A percentile compares a stretch with the other conserved stretches of the same genome.
Conservation (phyloP, 2,797 vertebrate genomes). For the Enteromius afrohamiltoni region DNA sequence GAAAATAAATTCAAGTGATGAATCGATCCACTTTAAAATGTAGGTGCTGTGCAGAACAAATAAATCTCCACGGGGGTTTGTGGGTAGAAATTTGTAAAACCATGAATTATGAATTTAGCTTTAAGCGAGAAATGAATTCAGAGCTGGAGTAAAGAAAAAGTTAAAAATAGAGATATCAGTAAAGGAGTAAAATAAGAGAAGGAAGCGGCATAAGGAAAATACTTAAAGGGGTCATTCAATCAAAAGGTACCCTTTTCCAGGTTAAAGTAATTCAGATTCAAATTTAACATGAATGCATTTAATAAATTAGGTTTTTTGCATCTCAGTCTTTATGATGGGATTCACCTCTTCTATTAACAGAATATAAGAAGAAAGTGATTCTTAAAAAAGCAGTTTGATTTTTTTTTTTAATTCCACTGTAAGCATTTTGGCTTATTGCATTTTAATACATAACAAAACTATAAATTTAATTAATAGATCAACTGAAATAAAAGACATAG, state of each 20-base stretch:
- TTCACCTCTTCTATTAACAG: background rate
- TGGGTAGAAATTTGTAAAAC: conserved; percentile 66
- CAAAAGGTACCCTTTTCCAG: background rate
- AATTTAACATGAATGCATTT: background rate
- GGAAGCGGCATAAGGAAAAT: conserved; percentile 29
- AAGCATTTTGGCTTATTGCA: background rate
- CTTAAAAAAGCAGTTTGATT: background rate
- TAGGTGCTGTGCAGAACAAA: conserved; percentile 76
- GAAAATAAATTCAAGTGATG: conserved; percentile 75
- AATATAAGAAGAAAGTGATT: background rate
- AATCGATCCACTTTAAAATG: conserved; percentile 75
- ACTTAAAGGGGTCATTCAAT: conserved; percentile 10
- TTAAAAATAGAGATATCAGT: conserved; percentile 69
- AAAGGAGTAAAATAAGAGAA: conserved; percentile 32
- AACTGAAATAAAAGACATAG: conserved; percentile 3
- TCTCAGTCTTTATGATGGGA: background rate
- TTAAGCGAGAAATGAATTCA: conserved; percentile 63
- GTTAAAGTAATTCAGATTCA: background rate
- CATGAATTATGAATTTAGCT: conserved; percentile 74
- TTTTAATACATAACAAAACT: background rate
- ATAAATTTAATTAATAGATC: background rate
- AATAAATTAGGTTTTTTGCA: background rate
- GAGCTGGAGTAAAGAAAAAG: conserved; percentile 51
- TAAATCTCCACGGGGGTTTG: conserved; percentile 71
- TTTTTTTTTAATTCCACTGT: background rate